A percentile compares a stretch with the other conserved stretches of the same genome.
These are phyloP conservation scores for Sturnus vulgaris DNA, from an alignment of 2,113 vertebrate species.

Conservation along the genomic window DNA sequence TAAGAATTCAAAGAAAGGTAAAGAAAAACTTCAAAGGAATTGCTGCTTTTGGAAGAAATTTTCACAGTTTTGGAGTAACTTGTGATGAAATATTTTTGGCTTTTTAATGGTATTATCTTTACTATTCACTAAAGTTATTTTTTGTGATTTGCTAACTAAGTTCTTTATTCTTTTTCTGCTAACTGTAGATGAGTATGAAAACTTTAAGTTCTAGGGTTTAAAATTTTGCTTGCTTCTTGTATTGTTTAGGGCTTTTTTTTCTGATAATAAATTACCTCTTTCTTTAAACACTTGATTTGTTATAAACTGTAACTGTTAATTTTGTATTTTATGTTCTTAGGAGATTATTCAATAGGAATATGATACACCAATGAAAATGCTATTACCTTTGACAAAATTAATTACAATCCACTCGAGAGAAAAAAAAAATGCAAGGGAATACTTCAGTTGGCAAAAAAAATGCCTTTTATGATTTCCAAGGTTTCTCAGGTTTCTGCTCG, in stretches of 20 bases:
- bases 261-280: background rate
- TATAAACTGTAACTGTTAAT: background rate
- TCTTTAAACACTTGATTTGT: background rate
- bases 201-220: background rate
- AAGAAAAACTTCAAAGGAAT: background rate
- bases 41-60: background rate
- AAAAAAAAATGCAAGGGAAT: background rate
- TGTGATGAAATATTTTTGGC: background rate
- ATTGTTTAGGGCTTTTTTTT: background rate
- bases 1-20: background rate
- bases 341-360: background rate
- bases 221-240: background rate
- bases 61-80: background rate
- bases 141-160: background rate
- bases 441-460: background rate
- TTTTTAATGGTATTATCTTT: background rate
- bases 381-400: background rate
- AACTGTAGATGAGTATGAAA: background rate
- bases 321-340: background rate
- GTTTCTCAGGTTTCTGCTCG: background rate
- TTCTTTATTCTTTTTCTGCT: background rate
- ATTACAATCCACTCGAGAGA: background rate
- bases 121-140: background rate
- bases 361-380: background rate
- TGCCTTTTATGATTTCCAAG: background rate